phyloP scores from a whole-genome alignment of 2,113 vertebrate species.

The Pelodiscus sinensis region DNA sequence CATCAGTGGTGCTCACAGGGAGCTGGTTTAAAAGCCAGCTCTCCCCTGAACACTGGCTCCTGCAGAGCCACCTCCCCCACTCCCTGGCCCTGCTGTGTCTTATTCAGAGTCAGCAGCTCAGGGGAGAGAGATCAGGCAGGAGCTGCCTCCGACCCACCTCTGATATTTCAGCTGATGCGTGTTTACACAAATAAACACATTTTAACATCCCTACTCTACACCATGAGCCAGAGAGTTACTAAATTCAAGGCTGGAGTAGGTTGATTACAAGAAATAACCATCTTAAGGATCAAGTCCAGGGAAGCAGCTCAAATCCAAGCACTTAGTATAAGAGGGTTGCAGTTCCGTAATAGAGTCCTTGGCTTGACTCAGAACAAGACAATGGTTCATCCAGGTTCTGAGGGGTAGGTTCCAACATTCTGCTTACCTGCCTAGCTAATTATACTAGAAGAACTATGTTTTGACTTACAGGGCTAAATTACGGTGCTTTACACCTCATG shows the following conservation, averaged over 20 bases:
- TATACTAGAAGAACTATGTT: not conserved
- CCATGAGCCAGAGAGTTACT: not conserved
- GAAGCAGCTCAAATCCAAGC: not conserved
- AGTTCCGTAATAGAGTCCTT: not conserved
- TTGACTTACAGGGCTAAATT: not conserved
- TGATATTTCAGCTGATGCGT: no score
- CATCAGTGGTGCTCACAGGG: no score
- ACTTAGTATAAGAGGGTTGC: not conserved
- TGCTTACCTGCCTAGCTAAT: not conserved
- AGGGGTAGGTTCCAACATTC: not conserved
- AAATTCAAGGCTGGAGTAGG: not conserved
- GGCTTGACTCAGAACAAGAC: not conserved
- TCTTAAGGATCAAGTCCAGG: not conserved
- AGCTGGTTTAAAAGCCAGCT: no score
- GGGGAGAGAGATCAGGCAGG: no score
- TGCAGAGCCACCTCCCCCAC: no score
- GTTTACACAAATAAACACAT: no score
- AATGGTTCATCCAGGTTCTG: not conserved
- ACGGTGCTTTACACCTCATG: not conserved
- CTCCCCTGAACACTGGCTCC: no score
- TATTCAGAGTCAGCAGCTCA: no score
- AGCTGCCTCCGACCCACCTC: no score
- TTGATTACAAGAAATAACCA: not conserved
- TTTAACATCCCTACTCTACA: not conserved
- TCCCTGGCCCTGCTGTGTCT: no score